phyloP scores from a whole-genome alignment of 2,113 vertebrate species.

The Pterophyllum scalare region DNA sequence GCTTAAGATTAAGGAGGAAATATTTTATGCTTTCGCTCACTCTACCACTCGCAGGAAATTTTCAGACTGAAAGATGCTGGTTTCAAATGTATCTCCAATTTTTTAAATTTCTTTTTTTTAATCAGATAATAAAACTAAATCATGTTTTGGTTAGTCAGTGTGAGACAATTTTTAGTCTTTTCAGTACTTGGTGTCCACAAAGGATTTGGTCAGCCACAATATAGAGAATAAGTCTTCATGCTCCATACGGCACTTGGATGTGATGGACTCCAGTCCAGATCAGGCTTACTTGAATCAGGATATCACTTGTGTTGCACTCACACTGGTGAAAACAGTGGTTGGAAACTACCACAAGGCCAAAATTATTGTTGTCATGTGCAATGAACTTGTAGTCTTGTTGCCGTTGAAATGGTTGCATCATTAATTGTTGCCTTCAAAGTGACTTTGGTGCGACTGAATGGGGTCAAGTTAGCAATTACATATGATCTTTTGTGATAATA shows the following conservation, averaged over 20 bases:
- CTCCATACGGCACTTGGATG: background rate
- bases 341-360: too few species aligned
- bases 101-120: background rate
- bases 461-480: too few species aligned
- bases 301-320: too few species aligned
- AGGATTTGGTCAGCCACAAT: too few species aligned
- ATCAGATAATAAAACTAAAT: background rate
- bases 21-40: constrained; percentile 58
- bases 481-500: too few species aligned
- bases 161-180: too few species aligned
- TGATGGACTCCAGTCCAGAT: background rate
- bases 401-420: background rate
- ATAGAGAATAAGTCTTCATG: background rate
- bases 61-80: constrained; percentile 41
- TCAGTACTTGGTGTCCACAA: too few species aligned
- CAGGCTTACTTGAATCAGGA: too few species aligned
- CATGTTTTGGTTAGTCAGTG: background rate
- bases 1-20: constrained; percentile 63
- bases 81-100: too few species aligned
- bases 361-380: too few species aligned
- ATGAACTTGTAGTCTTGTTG: background rate
- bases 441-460: background rate
- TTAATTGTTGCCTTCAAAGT: background rate
- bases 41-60: constrained; percentile 43
- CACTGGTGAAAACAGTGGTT: too few species aligned